A percentile compares a stretch with the other conserved stretches of the same genome.
Evolutionary conservation across 2,113 vertebrate species (phyloP).

Genomic region (Bothrops jararaca): DNA sequence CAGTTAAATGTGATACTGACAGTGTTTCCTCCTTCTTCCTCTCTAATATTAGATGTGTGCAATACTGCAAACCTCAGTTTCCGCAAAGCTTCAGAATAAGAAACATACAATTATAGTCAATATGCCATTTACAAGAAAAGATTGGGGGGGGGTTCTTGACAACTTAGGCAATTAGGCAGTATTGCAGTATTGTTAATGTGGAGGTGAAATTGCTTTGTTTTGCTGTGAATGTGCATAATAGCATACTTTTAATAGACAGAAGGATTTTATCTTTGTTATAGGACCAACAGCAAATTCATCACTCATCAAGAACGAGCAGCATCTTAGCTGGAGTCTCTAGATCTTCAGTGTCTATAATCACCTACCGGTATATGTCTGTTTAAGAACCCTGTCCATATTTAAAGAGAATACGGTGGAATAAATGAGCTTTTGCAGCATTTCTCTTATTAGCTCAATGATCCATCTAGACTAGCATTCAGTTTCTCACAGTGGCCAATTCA

Average conservation of each 20-base stretch:
- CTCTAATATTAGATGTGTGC: slow-evolving; percentile 28
- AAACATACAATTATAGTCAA: accelerated
- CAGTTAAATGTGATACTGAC: slow-evolving; percentile 18
- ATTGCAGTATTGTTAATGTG: neutral
- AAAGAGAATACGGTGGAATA: neutral
- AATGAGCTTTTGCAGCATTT: neutral
- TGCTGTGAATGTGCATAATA: neutral
- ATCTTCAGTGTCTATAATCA: neutral
- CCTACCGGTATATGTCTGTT: neutral
- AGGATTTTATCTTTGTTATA: neutral
- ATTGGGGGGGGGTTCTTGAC: neutral
- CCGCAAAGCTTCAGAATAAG: neutral
- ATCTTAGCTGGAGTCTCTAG: neutral
- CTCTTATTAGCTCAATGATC: neutral
- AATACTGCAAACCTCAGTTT: slow-evolving; percentile 29
- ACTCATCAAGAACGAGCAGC: neutral
- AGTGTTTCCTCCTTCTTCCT: slow-evolving; percentile 42
- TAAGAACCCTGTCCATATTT: neutral
- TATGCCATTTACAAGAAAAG: slow-evolving; percentile 20
- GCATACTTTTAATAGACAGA: neutral
- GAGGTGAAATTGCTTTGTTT: neutral
- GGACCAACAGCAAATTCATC: neutral
- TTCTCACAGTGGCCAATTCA: neutral
- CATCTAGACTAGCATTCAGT: neutral
- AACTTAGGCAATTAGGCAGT: neutral